phyloP scores from a whole-genome alignment of 1,140 invertebrate species.

The Monochamus saltuarius region DNA sequence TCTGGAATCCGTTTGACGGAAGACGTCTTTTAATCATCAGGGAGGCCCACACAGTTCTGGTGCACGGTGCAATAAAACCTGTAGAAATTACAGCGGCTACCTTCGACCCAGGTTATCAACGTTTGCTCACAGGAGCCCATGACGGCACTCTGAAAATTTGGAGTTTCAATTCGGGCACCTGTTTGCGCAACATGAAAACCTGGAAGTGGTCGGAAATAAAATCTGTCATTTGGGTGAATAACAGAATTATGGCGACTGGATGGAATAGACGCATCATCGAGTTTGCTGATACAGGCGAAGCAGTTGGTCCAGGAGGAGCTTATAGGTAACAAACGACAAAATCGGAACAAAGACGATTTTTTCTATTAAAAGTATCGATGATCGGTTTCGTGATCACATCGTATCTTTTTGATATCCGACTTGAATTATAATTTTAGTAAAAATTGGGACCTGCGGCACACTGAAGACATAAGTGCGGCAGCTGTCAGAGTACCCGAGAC shows the following conservation, averaged over 20 bases:
- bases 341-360: not conserved
- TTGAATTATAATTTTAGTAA: constrained; percentile 39
- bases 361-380: no score
- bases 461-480: constrained; percentile 70
- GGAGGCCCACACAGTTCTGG: constrained; percentile 62
- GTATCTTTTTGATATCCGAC: not conserved
- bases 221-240: constrained; percentile 58
- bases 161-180: constrained; percentile 76
- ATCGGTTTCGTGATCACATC: no score
- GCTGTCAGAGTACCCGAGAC: constrained; percentile 62
- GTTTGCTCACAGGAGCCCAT: constrained; percentile 59
- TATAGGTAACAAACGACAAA: constrained; percentile 22
- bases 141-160: constrained; percentile 65
- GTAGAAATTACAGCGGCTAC: constrained; percentile 76
- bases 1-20: constrained; percentile 69
- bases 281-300: constrained; percentile 63
- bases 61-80: constrained; percentile 60
- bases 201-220: constrained; percentile 62
- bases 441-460: constrained; percentile 62
- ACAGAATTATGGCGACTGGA: constrained; percentile 67
- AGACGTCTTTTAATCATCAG: constrained; percentile 62
- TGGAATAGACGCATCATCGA: constrained; percentile 70
- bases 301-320: constrained; percentile 51
- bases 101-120: constrained; percentile 69
- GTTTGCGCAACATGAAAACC: constrained; percentile 64